These are phyloP conservation scores for Myotis findleyi DNA, from an alignment of 2,797 vertebrate species.

Conservation along the genomic window DNA sequence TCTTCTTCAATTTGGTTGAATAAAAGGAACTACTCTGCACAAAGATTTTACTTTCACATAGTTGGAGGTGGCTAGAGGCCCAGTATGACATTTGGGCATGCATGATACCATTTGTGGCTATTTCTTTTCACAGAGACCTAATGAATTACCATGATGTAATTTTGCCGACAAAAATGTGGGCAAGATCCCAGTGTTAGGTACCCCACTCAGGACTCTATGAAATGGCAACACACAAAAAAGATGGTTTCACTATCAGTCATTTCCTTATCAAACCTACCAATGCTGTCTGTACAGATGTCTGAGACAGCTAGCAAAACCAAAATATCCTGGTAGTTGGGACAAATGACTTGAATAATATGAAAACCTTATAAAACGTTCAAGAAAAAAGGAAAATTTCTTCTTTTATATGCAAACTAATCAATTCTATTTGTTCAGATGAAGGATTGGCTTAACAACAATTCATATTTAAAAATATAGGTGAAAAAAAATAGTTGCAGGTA, in stretches of 20 bases:
- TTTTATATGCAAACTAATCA: slow-evolving; percentile 24
- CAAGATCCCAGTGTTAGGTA: not conserved
- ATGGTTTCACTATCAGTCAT: not conserved
- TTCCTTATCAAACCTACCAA: slow-evolving; percentile 8
- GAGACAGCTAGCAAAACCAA: not conserved
- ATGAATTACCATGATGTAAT: not conserved
- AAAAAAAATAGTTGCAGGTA: not conserved
- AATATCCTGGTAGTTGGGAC: not conserved
- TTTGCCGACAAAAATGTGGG: not conserved
- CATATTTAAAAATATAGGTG: not conserved
- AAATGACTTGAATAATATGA: not conserved
- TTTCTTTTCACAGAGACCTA: not conserved
- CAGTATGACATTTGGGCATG: not conserved
- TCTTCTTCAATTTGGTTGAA: not conserved
- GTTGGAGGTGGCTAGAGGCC: not conserved
- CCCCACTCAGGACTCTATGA: not conserved
- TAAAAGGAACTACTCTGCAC: not conserved
- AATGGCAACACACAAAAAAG: not conserved
- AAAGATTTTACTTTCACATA: not conserved
- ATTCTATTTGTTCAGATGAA: not conserved
- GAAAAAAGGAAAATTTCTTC: not conserved
- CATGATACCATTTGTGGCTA: not conserved
- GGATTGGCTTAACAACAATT: not conserved
- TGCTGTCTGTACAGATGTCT: not conserved
- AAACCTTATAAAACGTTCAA: not conserved